Conservation (phyloP, 2,797 vertebrate genomes). For the Loriculus beryllinus region DNA sequence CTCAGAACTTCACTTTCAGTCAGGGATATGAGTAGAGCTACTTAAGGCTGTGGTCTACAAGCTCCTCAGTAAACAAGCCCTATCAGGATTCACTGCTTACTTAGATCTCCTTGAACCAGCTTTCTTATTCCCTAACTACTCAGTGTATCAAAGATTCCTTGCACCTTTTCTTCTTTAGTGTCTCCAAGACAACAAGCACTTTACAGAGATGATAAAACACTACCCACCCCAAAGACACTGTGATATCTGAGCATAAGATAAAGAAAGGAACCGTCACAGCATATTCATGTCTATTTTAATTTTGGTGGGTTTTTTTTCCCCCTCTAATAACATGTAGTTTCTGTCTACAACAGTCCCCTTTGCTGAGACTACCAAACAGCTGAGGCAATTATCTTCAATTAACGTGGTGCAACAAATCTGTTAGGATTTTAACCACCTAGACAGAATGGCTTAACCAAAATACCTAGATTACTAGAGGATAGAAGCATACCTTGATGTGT, state of each 20-base stretch:
- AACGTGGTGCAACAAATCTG: fast-evolving
- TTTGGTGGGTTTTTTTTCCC: no score
- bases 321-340: not conserved
- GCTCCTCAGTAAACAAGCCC: not conserved
- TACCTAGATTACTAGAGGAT: not conserved
- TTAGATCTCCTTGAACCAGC: not conserved
- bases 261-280: not conserved
- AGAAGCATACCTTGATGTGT: not conserved
- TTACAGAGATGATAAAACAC: not conserved
- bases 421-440: not conserved
- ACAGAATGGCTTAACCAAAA: not conserved
- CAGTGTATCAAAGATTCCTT: fast-evolving
- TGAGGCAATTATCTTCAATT: not conserved
- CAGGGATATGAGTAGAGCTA: not conserved
- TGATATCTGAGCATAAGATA: fast-evolving
- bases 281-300: not conserved
- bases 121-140: not conserved
- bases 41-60: not conserved
- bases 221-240: not conserved
- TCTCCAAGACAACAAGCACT: not conserved
- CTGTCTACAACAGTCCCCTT: not conserved
- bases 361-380: not conserved
- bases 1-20: not conserved
- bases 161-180: not conserved
- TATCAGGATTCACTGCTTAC: not conserved